Base-by-base conservation (phyloP, 2,113 vertebrate species). In the Proteles cristata region DNA sequence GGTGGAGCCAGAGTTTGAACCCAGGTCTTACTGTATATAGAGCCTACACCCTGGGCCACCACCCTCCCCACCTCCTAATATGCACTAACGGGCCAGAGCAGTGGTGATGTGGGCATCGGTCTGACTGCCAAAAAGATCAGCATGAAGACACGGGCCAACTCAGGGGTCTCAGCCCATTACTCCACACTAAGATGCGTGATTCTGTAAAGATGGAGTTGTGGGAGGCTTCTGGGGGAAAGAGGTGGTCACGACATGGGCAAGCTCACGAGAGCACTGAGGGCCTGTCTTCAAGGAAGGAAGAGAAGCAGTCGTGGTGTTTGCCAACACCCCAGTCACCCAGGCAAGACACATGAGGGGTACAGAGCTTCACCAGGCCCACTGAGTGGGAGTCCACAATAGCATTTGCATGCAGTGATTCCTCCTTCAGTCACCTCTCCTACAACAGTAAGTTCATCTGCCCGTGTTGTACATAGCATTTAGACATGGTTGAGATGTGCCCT, bases 21-120 rank as follows among this genome's bases (percentile, higher is more conserved):
- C 48, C 65, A 43, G n/a, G 7, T 65, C 76, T 85, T 16, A 0
- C 43, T 77, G 17, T 25, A 39, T 39, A 39, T 39, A 28, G 11
- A 90, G n/a, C 4, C 65, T 12, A 2, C 0, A n/a, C 21, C 28
- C 21, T 19, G 17, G 53, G 19, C 68, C 1, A 1, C 55, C 58
- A 11, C 11, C 43, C 15, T 4, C 26, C 28, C n/a, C 31, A 3
- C 50, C 50, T 73, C n/a, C 43, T 11, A 3, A 50, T 2, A 7
- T 50, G 61, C 28, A 11, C 33, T n/a, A 0, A 0, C 4, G 14
- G 28, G 12, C 48, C 28, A 5, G 9, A 68, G 53, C 7, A 11
- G 39, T 15, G n/a, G 55, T 1, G 2, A 35, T 10, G 23, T 2
- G 1, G 6, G 11, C 55, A n/a, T 5, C 17, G 4, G 4, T 69